Evolutionary conservation across 2,888 invertebrate genomes (phyloP).

Genomic region (Tryphoninae sp.): DNA sequence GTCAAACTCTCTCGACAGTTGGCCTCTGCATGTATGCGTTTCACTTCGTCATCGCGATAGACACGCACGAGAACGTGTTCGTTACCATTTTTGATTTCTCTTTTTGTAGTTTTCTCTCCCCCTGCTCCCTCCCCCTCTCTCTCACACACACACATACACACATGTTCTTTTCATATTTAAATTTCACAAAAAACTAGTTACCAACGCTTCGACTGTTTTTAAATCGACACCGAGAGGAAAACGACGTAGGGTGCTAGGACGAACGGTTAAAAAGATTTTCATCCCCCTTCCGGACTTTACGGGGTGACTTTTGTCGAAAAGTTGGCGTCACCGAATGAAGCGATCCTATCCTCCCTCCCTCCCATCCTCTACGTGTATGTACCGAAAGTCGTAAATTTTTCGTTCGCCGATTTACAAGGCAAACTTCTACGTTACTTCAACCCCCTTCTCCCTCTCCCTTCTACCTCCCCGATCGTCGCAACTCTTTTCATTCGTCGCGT

Average conservation of each 20-base stretch:
- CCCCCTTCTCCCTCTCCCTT: not conserved
- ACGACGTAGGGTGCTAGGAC: too few relatives aligned
- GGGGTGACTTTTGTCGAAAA: too few relatives aligned
- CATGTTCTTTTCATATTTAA: conserved; percentile 3
- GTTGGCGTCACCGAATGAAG: too few relatives aligned
- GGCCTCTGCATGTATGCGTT: not conserved
- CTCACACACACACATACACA: too few relatives aligned
- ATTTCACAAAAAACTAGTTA: not conserved
- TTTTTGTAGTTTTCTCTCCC: not conserved
- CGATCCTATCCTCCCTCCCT: not conserved
- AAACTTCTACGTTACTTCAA: conserved; percentile 50
- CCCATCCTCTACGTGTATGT: not conserved
- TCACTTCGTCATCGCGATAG: not conserved
- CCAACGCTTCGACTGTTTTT: not conserved
- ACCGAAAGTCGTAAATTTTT: conserved; percentile 59
- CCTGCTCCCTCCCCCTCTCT: too few relatives aligned
- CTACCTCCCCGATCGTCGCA: conserved; percentile 42
- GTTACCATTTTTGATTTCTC: not conserved
- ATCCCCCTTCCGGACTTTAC: too few relatives aligned
- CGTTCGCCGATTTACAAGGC: conserved; percentile 62
- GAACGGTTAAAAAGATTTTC: too few relatives aligned
- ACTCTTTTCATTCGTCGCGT: conserved; percentile 48
- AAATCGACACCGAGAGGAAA: not conserved
- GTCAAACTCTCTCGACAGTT: conserved; percentile 22
- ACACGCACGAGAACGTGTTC: not conserved